Evolutionary conservation across 2,113 vertebrate species (phyloP).

Genomic region (Corvus hawaiiensis): DNA sequence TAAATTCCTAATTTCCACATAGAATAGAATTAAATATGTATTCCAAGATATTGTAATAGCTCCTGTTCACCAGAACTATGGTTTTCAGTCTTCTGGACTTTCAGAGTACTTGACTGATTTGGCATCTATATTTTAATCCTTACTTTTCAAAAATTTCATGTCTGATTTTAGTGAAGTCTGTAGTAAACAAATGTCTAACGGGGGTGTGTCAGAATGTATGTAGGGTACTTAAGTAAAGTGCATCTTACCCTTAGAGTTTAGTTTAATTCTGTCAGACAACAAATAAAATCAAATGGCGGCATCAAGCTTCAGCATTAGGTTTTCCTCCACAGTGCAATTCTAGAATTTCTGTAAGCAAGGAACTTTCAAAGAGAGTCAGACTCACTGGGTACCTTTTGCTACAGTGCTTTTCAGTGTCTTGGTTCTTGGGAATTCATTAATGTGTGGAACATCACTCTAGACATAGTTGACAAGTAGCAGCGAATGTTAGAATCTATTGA

Average conservation of each 20-base stretch:
- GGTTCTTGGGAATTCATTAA: background rate
- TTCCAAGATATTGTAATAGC: background rate
- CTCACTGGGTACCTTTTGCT: background rate
- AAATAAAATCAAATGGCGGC: background rate
- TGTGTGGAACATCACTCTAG: background rate
- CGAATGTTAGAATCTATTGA: background rate
- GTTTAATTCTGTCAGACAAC: background rate
- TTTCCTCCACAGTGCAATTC: background rate
- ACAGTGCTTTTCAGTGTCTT: background rate
- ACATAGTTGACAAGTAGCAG: background rate
- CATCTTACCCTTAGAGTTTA: background rate
- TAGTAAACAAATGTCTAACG: background rate
- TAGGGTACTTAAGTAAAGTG: background rate
- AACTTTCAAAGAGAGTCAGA: background rate
- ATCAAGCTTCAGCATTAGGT: background rate
- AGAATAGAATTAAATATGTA: background rate
- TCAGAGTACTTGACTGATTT: background rate
- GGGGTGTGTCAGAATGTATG: background rate
- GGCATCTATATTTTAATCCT: background rate
- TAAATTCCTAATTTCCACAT: background rate
- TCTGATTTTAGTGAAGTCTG: background rate
- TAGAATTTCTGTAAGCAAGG: background rate
- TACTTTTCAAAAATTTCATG: background rate
- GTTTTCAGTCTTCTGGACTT: background rate
- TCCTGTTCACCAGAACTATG: background rate